Evolutionary conservation across 2,888 invertebrate species (phyloP).

Genomic region (Chelonus formosanus): DNA sequence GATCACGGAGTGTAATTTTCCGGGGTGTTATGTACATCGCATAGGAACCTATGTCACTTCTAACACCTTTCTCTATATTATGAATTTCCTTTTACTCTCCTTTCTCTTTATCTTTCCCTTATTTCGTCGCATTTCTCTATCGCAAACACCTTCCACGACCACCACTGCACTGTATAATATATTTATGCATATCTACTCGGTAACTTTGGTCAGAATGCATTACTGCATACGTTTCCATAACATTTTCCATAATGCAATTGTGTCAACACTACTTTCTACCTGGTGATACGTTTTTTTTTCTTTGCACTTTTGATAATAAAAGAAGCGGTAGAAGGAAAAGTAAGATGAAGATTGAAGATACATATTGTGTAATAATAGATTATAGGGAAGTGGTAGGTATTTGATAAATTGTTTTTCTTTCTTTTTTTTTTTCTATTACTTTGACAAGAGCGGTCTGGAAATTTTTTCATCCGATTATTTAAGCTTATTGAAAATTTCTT

Average conservation of each 20-base stretch:
- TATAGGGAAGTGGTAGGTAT: too few relatives aligned
- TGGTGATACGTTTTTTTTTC: too few relatives aligned
- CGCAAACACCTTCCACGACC: background rate
- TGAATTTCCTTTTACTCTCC: background rate
- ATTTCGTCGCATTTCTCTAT: constrained; percentile 5
- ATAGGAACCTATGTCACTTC: background rate
- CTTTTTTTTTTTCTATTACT: too few relatives aligned
- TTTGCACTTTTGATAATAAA: too few relatives aligned
- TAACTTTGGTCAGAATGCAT: constrained; percentile 38
- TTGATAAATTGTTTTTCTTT: too few relatives aligned
- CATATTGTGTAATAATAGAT: too few relatives aligned
- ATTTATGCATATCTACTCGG: constrained; percentile 36
- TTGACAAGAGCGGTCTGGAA: too few relatives aligned
- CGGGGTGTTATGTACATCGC: constrained; percentile 28
- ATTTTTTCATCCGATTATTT: too few relatives aligned
- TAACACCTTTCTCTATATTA: constrained; percentile 5
- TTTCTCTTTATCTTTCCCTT: background rate
- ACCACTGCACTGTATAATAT: constrained; percentile 31
- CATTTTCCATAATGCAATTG: constrained; percentile 15
- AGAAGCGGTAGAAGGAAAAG: too few relatives aligned
- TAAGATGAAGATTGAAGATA: too few relatives aligned
- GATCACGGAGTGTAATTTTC: constrained; percentile 41
- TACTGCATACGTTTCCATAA: constrained; percentile 17
- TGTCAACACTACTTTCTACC: constrained; percentile 11
- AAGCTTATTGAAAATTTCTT: too few relatives aligned